Conservation (phyloP, 2,888 invertebrate genomes). For the Tenthredo livida region DNA sequence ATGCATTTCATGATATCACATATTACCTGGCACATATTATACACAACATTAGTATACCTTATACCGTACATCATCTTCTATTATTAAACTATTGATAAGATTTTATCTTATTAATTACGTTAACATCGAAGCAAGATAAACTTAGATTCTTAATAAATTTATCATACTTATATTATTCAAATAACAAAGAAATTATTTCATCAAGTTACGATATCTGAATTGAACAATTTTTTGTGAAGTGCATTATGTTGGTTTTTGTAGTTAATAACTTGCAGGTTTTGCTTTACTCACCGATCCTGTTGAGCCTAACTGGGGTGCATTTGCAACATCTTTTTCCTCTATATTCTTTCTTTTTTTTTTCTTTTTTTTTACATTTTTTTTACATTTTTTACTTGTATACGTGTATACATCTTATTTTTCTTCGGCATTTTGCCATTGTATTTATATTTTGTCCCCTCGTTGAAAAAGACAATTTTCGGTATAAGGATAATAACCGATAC, state of each 20-base stretch:
- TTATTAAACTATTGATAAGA: constrained; percentile 3
- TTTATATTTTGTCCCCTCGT: constrained; percentile 77
- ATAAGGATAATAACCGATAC: constrained; percentile 18
- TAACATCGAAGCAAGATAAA: background rate
- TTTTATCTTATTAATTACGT: background rate
- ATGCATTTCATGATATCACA: constrained; percentile 47
- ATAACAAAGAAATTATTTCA: background rate
- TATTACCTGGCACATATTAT: background rate
- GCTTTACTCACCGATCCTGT: constrained; percentile 73
- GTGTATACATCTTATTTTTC: constrained; percentile 49
- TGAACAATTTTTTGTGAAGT: constrained; percentile 56
- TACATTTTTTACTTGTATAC: constrained; percentile 56
- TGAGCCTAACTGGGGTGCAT: constrained; percentile 79
- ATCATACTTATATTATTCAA: background rate
- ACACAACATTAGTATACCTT: background rate
- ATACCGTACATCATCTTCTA: background rate
- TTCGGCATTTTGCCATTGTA: constrained; percentile 69
- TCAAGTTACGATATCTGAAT: background rate
- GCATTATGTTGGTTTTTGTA: constrained; percentile 67
- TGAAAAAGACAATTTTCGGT: constrained; percentile 56
- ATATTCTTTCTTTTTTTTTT: constrained; percentile 58
- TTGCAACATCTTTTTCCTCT: constrained; percentile 75
- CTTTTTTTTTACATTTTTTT: constrained; percentile 55
- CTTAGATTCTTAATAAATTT: background rate
- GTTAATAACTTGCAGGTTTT: constrained; percentile 67